These are phyloP conservation scores for Glyptemys insculpta DNA, from an alignment of 2,797 vertebrate genomes.

Conservation along the genomic window DNA sequence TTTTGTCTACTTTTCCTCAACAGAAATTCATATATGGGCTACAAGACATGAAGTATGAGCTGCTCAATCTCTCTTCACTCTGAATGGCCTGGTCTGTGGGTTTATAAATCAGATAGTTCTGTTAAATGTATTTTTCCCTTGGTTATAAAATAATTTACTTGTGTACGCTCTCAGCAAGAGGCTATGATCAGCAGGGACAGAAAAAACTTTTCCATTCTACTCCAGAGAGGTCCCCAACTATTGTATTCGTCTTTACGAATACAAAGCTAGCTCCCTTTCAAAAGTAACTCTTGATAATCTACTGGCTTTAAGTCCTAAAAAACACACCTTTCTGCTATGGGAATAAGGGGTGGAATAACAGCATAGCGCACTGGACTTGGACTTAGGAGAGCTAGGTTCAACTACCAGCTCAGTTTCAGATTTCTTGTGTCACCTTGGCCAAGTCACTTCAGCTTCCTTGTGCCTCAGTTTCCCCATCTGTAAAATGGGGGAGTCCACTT, in stretches of 20 bases:
- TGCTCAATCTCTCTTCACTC: background rate
- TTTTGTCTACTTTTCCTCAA: background rate
- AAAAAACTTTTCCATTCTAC: background rate
- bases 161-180: slow-evolving; percentile 50
- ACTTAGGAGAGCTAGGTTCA: background rate
- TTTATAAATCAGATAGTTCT: background rate
- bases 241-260: background rate
- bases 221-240: background rate
- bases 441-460: background rate
- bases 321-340: background rate
- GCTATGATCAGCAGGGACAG: background rate
- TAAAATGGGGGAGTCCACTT: background rate
- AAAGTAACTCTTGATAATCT: background rate
- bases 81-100: background rate
- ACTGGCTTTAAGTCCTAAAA: too few species aligned
- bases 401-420: background rate
- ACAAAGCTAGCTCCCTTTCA: background rate
- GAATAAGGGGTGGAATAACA: background rate
- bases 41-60: background rate
- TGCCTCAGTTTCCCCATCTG: background rate
- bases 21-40: background rate
- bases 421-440: background rate
- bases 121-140: slow-evolving; percentile 33
- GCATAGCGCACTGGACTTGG: background rate
- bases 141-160: slow-evolving; percentile 15